A percentile compares a stretch with the other conserved stretches of the same genome.
Evolutionary conservation across 2,113 vertebrate genomes (phyloP).

Genomic region (Leucosticte australis): DNA sequence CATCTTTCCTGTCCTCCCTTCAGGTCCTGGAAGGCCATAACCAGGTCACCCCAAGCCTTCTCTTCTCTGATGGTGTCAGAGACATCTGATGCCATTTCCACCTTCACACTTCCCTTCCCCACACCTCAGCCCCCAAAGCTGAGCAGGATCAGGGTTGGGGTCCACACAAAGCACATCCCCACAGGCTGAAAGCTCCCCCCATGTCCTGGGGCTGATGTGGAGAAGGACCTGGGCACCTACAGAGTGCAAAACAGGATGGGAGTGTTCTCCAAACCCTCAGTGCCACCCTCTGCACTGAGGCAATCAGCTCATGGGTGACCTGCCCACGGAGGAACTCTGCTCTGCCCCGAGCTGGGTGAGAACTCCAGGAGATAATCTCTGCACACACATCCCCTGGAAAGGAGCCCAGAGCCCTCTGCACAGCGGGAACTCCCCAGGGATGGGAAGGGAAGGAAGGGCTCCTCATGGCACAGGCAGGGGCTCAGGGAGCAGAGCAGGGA

Average conservation of each 20-base stretch:
- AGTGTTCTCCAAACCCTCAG: not conserved
- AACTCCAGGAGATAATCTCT: not conserved
- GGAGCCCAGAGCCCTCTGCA: not conserved
- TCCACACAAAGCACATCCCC: not conserved
- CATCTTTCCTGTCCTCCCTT: too few relatives aligned
- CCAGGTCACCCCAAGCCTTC: not conserved
- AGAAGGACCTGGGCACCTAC: not conserved
- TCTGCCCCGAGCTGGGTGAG: not conserved
- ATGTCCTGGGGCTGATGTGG: not conserved
- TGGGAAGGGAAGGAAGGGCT: not conserved
- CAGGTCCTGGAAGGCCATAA: not conserved
- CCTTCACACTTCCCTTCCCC: not conserved
- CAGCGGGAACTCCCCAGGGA: not conserved
- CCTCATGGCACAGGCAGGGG: not conserved
- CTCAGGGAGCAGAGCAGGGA: not conserved
- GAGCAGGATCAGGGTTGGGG: not conserved
- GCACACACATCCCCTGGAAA: not conserved
- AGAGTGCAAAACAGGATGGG: not conserved
- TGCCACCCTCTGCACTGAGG: not conserved
- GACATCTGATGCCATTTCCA: not conserved
- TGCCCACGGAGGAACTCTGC: not conserved
- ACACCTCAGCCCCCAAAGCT: not conserved
- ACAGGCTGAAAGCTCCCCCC: not conserved
- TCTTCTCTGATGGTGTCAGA: not conserved
- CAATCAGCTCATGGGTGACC: not conserved